These are phyloP conservation scores for Rhabdophis nuchalis DNA, from an alignment of 2,797 vertebrate species.

Conservation along the genomic window DNA sequence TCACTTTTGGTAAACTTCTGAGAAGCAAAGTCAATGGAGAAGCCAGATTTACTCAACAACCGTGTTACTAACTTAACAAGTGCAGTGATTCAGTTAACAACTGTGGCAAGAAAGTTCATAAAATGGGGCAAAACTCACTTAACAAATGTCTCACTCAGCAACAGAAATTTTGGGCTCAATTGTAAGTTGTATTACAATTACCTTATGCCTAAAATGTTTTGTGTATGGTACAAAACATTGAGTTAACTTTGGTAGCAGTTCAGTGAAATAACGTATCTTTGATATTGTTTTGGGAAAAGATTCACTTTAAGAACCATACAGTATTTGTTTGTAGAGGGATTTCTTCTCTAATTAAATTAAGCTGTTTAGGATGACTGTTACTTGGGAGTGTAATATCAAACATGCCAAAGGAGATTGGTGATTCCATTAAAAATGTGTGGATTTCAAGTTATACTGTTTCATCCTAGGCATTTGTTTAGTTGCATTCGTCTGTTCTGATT, in stretches of 20 bases:
- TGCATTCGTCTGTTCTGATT: not conserved
- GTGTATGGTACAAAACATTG: not conserved
- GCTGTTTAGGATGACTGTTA: not conserved
- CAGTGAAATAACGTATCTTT: not conserved
- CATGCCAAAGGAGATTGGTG: not conserved
- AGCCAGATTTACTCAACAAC: too few relatives aligned
- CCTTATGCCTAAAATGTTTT: not conserved
- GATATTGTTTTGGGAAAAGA: not conserved
- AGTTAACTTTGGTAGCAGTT: not conserved
- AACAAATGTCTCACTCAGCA: too few relatives aligned
- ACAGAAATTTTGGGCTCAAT: too few relatives aligned
- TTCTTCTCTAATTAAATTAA: conserved; percentile 1
- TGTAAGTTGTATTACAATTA: not conserved
- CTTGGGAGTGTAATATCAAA: not conserved
- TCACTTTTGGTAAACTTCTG: too few relatives aligned
- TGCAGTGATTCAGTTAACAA: too few relatives aligned
- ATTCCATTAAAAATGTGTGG: not conserved
- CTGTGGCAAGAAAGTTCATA: too few relatives aligned
- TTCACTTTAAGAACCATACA: not conserved
- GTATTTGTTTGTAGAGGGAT: not conserved
- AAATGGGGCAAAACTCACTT: too few relatives aligned
- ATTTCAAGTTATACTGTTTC: not conserved
- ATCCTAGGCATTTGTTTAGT: not conserved
- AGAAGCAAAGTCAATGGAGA: too few relatives aligned
- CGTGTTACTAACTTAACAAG: too few relatives aligned